Evolutionary conservation across 2,797 vertebrate species (phyloP).

Genomic region (Glossophaga mutica): DNA sequence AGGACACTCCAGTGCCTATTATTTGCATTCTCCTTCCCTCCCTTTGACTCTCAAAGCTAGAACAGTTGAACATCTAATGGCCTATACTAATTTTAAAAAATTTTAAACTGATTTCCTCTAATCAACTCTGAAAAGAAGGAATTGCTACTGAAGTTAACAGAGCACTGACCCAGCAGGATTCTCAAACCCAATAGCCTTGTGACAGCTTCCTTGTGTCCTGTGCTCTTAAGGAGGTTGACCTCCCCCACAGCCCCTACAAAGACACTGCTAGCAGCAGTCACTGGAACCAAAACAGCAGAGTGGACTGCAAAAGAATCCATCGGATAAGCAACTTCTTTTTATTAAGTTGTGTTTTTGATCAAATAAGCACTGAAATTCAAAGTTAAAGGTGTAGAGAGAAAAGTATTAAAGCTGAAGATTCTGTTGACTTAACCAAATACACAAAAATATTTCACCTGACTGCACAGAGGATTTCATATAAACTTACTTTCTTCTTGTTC

Average conservation of each 20-base stretch:
- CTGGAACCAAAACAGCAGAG: not conserved
- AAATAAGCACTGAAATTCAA: not conserved
- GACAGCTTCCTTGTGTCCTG: not conserved
- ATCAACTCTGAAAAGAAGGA: not conserved
- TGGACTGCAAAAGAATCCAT: not conserved
- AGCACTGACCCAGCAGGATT: not conserved
- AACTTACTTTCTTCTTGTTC: not conserved
- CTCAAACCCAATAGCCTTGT: not conserved
- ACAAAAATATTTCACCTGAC: conserved; percentile 36
- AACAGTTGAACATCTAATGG: not conserved
- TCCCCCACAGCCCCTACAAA: not conserved
- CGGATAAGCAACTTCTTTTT: not conserved
- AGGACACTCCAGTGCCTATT: not conserved
- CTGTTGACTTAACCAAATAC: conserved; percentile 14
- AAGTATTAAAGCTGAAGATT: not conserved
- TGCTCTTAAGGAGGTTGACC: not conserved
- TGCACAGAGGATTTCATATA: not conserved
- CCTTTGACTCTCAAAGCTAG: not conserved
- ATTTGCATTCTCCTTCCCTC: not conserved
- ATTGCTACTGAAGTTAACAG: not conserved
- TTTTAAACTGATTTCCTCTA: not conserved
- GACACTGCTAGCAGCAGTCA: not conserved
- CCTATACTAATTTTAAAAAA: not conserved
- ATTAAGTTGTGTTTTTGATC: conserved; percentile 2
- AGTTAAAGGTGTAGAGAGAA: not conserved